Evolutionary conservation across 2,797 vertebrate genomes (phyloP).

Genomic region (Acanthurus lineatus): DNA sequence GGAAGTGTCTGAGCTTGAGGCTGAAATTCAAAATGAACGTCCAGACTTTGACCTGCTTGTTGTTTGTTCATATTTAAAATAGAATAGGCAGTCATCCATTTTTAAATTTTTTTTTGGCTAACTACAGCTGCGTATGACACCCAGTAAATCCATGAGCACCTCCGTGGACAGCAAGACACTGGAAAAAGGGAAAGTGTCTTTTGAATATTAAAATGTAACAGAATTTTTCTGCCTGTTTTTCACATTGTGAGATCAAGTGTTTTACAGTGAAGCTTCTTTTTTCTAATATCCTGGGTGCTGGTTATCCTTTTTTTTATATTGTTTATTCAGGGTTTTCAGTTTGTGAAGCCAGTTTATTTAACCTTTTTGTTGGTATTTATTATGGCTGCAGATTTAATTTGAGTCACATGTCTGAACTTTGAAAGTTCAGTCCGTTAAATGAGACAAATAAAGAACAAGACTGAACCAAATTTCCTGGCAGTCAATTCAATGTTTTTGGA

Average conservation of each 20-base stretch:
- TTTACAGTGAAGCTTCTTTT: neutral
- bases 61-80: neutral
- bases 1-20: constrained; percentile 14
- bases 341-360: neutral
- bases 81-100: neutral
- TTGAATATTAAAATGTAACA: neutral
- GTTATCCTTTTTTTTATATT: neutral
- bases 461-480: neutral
- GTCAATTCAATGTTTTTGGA: too few species aligned
- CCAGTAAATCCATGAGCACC: neutral
- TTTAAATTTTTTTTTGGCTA: neutral
- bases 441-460: neutral
- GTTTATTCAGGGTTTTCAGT: neutral
- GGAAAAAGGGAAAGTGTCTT: neutral
- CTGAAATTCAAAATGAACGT: neutral
- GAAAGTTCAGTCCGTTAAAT: neutral
- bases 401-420: neutral
- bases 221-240: neutral
- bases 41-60: neutral
- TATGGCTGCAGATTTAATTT: neutral
- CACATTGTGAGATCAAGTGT: neutral
- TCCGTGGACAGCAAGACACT: neutral
- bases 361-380: neutral
- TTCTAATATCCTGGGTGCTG: neutral
- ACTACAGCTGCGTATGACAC: neutral